phyloP scores from a whole-genome alignment of 2,888 invertebrate genomes.

The Danaus chrysippus region DNA sequence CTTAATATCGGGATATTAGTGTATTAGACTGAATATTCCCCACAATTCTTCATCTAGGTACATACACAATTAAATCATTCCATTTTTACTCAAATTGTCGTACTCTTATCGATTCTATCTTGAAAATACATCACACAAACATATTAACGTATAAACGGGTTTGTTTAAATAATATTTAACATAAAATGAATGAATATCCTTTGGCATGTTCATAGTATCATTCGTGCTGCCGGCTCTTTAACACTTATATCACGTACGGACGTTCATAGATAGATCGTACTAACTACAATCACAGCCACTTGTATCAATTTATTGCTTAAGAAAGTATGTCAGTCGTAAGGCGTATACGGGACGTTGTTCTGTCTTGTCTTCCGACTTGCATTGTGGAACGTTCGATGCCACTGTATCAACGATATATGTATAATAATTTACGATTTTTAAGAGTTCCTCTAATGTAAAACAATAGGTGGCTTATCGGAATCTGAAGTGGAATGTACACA shows the following conservation, averaged over 20 bases:
- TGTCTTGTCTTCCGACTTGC: constrained; percentile 8
- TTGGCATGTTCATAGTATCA: constrained; percentile 3
- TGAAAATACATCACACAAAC: no score
- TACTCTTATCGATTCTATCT: no score
- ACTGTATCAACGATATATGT: neutral
- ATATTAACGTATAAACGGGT: no score
- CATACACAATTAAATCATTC: no score
- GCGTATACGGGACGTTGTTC: constrained; percentile 25
- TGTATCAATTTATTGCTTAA: constrained; percentile 39
- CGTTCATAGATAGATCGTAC: constrained; percentile 15
- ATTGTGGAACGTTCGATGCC: neutral
- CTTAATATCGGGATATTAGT: constrained; percentile 14
- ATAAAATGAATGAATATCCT: neutral
- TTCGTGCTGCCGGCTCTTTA: neutral
- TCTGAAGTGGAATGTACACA: neutral
- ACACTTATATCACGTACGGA: constrained; percentile 9
- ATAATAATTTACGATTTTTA: neutral
- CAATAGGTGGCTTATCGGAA: constrained; percentile 7
- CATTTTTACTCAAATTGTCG: no score
- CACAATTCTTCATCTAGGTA: neutral
- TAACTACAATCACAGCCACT: constrained; percentile 36
- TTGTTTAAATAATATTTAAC: neutral
- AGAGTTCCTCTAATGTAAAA: neutral
- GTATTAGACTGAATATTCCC: neutral
- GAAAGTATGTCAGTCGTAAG: constrained; percentile 39